Evolutionary conservation across 2,888 invertebrate genomes (phyloP).

Genomic region (Rutpela maculata): DNA sequence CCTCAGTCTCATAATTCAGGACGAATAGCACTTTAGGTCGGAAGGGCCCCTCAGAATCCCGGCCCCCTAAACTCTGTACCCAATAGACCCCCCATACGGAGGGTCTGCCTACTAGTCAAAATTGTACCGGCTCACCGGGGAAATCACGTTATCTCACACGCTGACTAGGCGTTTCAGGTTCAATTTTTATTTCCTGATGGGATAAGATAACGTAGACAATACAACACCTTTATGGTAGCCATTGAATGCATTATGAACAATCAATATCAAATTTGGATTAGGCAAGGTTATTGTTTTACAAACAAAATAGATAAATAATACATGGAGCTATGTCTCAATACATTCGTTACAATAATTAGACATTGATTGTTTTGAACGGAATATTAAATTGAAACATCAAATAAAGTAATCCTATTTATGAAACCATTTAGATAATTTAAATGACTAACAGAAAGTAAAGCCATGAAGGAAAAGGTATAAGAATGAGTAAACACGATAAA

Average conservation of each 20-base stretch:
- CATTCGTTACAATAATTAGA: slow-evolving; percentile 11
- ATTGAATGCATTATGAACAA: not conserved
- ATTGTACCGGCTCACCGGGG: too few relatives aligned
- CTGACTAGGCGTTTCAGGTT: too few relatives aligned
- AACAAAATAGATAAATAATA: slow-evolving; percentile 9
- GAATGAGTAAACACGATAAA: not conserved
- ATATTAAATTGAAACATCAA: too few relatives aligned
- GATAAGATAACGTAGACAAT: not conserved
- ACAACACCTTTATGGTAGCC: slow-evolving; percentile 9
- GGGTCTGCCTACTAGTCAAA: too few relatives aligned
- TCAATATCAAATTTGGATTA: not conserved
- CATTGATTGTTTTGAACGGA: not conserved
- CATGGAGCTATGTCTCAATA: not conserved
- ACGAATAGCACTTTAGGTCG: too few relatives aligned
- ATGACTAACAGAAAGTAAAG: not conserved
- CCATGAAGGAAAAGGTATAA: not conserved
- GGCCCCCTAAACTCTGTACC: too few relatives aligned
- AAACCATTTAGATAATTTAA: too few relatives aligned
- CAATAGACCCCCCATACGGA: too few relatives aligned
- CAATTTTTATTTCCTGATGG: not conserved
- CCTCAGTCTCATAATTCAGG: too few relatives aligned
- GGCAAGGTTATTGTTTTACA: slow-evolving; percentile 8
- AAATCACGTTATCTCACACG: too few relatives aligned
- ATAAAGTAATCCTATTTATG: too few relatives aligned
- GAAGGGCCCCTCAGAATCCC: too few relatives aligned